These are phyloP conservation scores for Rhinogobius similis DNA, from an alignment of 2,113 vertebrate species.

Conservation along the genomic window DNA sequence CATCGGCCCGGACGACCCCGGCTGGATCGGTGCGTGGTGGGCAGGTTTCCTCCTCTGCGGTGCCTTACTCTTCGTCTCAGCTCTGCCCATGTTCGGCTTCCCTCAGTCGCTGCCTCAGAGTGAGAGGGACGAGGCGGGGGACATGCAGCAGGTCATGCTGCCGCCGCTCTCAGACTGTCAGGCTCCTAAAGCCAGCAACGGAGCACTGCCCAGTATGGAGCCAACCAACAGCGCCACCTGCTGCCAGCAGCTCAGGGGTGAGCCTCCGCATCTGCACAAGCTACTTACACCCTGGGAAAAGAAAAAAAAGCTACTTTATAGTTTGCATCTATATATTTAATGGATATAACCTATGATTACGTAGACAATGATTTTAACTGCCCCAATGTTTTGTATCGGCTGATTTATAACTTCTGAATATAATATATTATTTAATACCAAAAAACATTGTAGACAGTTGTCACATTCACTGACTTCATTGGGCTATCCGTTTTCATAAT, in stretches of 20 bases:
- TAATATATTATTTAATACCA: too few species aligned
- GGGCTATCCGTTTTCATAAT: too few species aligned
- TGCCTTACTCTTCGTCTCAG: conserved; percentile 96
- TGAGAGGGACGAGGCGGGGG: conserved; percentile 74
- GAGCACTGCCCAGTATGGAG: conserved; percentile 78
- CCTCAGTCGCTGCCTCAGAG: conserved; percentile 86
- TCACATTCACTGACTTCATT: too few species aligned
- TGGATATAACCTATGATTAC: background rate
- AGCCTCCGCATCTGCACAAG: conserved; percentile 18
- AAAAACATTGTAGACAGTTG: too few species aligned
- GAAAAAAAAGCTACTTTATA: background rate
- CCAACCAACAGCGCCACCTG: conserved; percentile 82
- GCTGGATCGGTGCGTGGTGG: conserved; percentile 99
- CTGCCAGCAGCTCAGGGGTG: conserved; percentile 95
- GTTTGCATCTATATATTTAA: background rate
- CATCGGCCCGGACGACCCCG: conserved; percentile 93
- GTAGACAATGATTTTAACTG: background rate
- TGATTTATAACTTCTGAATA: too few species aligned
- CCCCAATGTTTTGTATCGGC: too few species aligned
- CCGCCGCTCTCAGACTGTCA: conserved; percentile 80
- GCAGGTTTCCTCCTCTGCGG: conserved; percentile 96
- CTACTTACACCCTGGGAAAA: background rate
- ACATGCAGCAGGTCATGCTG: conserved; percentile 94
- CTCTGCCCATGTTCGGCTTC: conserved; percentile 96
- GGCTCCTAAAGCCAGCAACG: conserved; percentile 89